phyloP scores from a whole-genome alignment of 1,140 invertebrate species.

The Mamestra configurata region DNA sequence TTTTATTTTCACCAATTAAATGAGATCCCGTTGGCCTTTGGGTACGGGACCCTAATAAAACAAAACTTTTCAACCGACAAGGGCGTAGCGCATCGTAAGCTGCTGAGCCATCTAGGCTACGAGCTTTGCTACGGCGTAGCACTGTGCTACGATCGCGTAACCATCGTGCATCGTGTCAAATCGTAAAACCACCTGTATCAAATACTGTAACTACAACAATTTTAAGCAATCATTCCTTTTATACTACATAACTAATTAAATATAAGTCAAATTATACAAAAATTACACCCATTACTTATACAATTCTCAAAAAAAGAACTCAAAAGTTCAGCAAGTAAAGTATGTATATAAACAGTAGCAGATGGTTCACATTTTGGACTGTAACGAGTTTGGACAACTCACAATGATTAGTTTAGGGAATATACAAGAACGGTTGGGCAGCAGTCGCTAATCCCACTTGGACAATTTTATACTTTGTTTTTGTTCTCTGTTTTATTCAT shows the following conservation, averaged over 20 bases:
- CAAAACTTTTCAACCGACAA: no score
- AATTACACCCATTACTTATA: no score
- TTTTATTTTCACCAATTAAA: no score
- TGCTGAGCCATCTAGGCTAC: not conserved
- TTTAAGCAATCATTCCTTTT: no score
- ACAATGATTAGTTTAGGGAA: constrained; percentile 34
- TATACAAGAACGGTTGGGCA: constrained; percentile 9
- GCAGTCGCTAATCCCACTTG: constrained; percentile 26
- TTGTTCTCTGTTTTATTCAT: constrained; percentile 14
- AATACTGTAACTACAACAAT: no score
- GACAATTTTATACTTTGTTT: constrained; percentile 9
- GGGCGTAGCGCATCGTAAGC: no score
- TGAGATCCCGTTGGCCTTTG: no score
- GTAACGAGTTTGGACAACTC: constrained; percentile 31
- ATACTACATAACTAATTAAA: no score
- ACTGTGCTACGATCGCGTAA: not conserved
- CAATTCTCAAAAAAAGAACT: not conserved
- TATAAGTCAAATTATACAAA: no score
- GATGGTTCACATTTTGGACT: constrained; percentile 14
- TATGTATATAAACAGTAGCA: constrained; percentile 15
- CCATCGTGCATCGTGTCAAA: no score
- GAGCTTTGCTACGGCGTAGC: not conserved
- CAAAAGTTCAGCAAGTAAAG: not conserved
- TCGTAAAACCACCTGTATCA: no score
- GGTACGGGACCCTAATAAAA: no score